Base-by-base conservation (phyloP, 2,888 invertebrate genomes). In the Hybos culiciformis region DNA sequence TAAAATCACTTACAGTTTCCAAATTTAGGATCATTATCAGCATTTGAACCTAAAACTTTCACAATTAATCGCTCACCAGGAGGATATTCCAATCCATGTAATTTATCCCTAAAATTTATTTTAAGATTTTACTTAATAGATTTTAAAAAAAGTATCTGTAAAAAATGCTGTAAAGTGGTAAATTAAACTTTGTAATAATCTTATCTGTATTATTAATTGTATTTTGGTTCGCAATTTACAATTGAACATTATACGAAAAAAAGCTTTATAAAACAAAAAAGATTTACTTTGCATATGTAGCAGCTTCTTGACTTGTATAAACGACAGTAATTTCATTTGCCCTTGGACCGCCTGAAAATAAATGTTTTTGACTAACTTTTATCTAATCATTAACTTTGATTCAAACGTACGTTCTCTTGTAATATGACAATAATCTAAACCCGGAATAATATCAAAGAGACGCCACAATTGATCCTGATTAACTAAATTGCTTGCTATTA, bases 51-150 rank as follows among this genome's bases (percentile, higher is more conserved):
- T 15, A 62, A 57, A 4, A 64, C 54, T 49, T 63, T 65, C 0
- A 66, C 64, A 44, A 83, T 83, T 50, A 92, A 71, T 47, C 81
- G 74, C 56, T 80, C 78, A 15, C 91, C 91, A 18, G 86, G 83
- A 0, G 93, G 92, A 67, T 91, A 93, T 63, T 93, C 92, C 63
- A 93, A 83, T 4, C 85, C 83, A 62, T 92, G 83, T 36, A 93
- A 70, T 64, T 91, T 91, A 51, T 88, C 83, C 53, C 80, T 77
- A 37, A 83, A 85, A 7, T 31, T 20, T 19, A 14, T 37, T 39
- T 26, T 3, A 14, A 85, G 83, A 0, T 31, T 18, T 36, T 29
- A 44, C 15, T 17, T 33, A 32, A 17, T 26, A 15, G 76, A 31
- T n/a, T 23, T 17, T 33, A 19, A 14, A 5, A 17, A n/a, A 14